These are phyloP conservation scores for Elgaria multicarinata DNA, from an alignment of 2,113 vertebrate species.

Conservation along the genomic window DNA sequence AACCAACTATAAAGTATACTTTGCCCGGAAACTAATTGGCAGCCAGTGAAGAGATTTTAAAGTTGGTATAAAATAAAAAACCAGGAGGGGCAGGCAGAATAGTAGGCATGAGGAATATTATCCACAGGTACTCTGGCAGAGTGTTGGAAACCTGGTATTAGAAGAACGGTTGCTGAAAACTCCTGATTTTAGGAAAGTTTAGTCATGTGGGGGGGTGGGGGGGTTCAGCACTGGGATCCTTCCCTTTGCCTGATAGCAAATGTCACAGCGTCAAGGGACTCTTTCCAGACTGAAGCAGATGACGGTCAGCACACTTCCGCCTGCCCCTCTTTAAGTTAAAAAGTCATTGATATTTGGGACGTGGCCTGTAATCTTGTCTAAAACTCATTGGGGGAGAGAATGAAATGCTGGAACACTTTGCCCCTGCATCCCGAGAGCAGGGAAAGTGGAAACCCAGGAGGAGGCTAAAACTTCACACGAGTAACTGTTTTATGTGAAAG, in stretches of 20 bases:
- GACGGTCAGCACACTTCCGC: background rate
- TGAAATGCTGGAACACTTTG: background rate
- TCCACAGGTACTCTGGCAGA: too few relatives aligned
- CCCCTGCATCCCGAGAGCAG: background rate
- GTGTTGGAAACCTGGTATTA: background rate
- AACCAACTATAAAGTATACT: too few relatives aligned
- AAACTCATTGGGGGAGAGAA: background rate
- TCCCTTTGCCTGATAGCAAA: background rate
- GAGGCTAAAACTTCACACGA: background rate
- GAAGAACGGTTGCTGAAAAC: background rate
- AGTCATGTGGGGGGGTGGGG: background rate
- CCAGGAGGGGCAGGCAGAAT: too few relatives aligned
- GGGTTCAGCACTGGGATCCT: background rate
- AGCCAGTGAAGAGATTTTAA: too few relatives aligned
- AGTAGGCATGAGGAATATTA: too few relatives aligned
- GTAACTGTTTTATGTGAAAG: background rate
- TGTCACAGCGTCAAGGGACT: background rate
- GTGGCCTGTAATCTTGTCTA: background rate
- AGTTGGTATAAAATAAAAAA: too few relatives aligned
- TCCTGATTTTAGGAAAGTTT: background rate
- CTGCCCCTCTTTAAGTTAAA: background rate
- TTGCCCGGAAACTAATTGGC: too few relatives aligned
- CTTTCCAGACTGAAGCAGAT: background rate
- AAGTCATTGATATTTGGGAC: background rate
- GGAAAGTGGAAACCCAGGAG: background rate